Evolutionary conservation across 2,113 vertebrate species (phyloP).

Genomic region (Steatornis caripensis): DNA sequence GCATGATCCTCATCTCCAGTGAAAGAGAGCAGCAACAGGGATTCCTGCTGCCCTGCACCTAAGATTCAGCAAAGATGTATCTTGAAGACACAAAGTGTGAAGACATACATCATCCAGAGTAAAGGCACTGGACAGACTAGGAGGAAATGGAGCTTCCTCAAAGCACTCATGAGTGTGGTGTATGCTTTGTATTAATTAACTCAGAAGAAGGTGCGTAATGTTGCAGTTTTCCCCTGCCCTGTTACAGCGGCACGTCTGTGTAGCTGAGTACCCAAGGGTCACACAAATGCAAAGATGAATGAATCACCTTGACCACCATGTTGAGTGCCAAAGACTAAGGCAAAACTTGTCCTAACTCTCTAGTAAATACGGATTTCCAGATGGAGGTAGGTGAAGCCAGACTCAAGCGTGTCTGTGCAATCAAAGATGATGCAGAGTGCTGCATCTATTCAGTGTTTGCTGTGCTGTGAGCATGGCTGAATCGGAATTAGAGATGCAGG

Average conservation of each 20-base stretch:
- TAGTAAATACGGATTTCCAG: not conserved
- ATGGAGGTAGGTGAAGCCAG: not conserved
- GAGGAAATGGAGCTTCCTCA: not conserved
- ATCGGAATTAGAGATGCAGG: not conserved
- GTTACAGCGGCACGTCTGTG: not conserved
- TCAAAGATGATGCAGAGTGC: not conserved
- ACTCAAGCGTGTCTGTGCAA: not conserved
- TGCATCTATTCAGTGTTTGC: not conserved
- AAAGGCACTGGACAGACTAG: not conserved
- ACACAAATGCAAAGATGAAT: not conserved
- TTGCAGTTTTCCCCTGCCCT: not conserved
- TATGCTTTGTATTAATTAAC: not conserved
- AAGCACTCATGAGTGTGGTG: not conserved
- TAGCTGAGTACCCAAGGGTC: not conserved
- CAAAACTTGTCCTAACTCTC: not conserved
- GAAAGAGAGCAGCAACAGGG: not conserved
- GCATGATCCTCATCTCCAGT: not conserved
- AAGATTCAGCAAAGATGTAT: not conserved
- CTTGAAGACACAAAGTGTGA: not conserved
- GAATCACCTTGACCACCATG: not conserved
- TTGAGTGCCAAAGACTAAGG: not conserved
- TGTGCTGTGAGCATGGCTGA: accelerated
- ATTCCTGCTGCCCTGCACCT: not conserved
- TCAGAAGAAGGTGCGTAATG: not conserved
- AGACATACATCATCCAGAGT: not conserved